phyloP scores from a whole-genome alignment of 2,888 invertebrate species.

The Monoplex corrugatus region DNA sequence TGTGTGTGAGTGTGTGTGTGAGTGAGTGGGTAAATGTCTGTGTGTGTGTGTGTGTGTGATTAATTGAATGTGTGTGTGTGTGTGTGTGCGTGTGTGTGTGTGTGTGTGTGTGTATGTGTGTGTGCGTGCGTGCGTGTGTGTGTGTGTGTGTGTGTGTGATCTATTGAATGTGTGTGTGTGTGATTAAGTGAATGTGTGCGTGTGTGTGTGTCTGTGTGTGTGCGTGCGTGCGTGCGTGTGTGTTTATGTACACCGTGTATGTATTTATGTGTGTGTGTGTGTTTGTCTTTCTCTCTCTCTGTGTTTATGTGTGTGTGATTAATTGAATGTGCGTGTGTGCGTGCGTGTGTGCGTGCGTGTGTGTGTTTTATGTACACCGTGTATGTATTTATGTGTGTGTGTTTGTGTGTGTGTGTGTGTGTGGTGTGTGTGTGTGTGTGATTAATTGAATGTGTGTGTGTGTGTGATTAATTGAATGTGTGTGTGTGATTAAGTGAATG shows the following conservation, averaged over 20 bases:
- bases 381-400: neutral
- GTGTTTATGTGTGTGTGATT: too few species aligned
- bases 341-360: neutral
- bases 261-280: neutral
- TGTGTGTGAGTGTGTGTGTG: constrained; percentile 86
- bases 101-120: constrained; percentile 87
- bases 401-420: neutral
- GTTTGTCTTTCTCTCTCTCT: too few species aligned
- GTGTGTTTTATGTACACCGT: neutral
- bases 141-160: constrained; percentile 1
- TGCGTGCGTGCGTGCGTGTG: too few species aligned
- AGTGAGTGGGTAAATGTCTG: neutral
- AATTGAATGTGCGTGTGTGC: neutral
- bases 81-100: constrained; percentile 85
- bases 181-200: neutral
- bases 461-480: too few species aligned
- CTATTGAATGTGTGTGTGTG: neutral
- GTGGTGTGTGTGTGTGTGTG: too few species aligned
- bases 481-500: too few species aligned
- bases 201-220: too few species aligned
- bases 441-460: too few species aligned
- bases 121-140: constrained; percentile 79
- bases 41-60: neutral
- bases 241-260: too few species aligned
- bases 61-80: neutral